Conservation (phyloP, 2,797 vertebrate genomes). For the Cuniculus paca region DNA sequence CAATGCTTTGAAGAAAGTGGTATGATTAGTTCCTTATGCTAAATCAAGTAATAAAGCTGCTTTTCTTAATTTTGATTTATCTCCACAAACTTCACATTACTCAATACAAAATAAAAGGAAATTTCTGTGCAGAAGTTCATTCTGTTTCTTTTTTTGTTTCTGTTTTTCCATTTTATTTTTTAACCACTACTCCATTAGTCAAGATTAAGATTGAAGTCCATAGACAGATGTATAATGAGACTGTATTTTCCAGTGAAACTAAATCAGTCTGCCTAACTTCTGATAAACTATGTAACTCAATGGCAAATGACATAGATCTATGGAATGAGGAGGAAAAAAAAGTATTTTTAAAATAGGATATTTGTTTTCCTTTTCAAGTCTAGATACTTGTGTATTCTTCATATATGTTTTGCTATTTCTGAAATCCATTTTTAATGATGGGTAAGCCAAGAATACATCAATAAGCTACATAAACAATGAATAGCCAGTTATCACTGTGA, state of each 20-base stretch:
- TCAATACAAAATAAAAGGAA: not conserved
- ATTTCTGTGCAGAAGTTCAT: not conserved
- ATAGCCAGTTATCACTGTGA: not conserved
- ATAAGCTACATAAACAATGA: not conserved
- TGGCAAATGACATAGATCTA: not conserved
- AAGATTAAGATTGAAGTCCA: not conserved
- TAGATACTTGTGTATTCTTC: not conserved
- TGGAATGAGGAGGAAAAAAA: not conserved
- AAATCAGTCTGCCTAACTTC: not conserved
- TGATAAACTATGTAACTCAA: not conserved
- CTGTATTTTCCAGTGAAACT: slow-evolving; percentile 3
- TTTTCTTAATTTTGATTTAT: not conserved
- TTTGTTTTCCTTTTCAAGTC: not conserved
- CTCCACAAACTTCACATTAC: not conserved
- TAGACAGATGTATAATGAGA: not conserved
- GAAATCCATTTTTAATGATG: slow-evolving; percentile 15
- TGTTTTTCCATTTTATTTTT: not conserved
- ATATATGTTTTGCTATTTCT: not conserved
- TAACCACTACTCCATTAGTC: not conserved
- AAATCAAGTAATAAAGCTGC: not conserved
- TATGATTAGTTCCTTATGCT: not conserved
- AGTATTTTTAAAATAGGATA: not conserved
- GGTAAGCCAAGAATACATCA: not conserved
- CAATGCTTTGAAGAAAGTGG: not conserved
- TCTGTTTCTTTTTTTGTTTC: not conserved